phyloP scores from a whole-genome alignment of 2,888 invertebrate species.

The Aethes cnicana region DNA sequence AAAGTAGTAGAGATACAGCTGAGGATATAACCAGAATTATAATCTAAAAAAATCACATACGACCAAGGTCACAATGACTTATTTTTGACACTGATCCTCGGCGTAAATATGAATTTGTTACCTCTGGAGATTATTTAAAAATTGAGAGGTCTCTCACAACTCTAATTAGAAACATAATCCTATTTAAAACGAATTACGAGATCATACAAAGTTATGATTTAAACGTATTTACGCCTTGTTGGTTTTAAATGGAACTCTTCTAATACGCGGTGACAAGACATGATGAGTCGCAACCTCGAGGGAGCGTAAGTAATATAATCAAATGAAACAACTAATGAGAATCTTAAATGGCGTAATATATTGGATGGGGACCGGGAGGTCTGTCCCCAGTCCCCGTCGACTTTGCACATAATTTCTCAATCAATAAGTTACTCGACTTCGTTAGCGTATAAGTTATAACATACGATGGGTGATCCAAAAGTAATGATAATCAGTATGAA shows the following conservation, averaged over 20 bases:
- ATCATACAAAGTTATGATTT: conserved; percentile 28
- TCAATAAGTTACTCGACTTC: conserved; percentile 32
- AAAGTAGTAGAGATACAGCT: neutral
- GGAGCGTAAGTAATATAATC: conserved; percentile 69
- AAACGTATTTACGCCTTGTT: conserved; percentile 52
- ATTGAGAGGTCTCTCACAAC: conserved; percentile 3
- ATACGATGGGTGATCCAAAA: too few species aligned
- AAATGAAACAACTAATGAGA: conserved; percentile 77
- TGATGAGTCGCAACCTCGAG: conserved; percentile 64
- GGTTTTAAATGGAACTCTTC: conserved; percentile 56
- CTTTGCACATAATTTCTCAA: conserved; percentile 37
- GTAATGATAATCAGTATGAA: too few species aligned
- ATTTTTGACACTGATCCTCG: too few species aligned
- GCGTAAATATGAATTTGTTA: too few species aligned
- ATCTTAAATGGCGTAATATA: conserved; percentile 74
- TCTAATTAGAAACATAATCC: conserved; percentile 10
- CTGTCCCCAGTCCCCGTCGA: conserved; percentile 42
- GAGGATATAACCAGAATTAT: neutral
- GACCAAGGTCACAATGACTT: too few species aligned
- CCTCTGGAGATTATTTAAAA: neutral
- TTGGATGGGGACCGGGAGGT: conserved; percentile 67
- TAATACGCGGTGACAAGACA: conserved; percentile 63
- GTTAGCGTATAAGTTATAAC: conserved; percentile 5
- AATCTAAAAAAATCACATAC: too few species aligned
- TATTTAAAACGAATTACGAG: conserved; percentile 16